A percentile compares a stretch with the other conserved stretches of the same genome.
These are phyloP conservation scores for Eulithis prunata DNA, from an alignment of 2,888 invertebrate genomes.

Conservation along the genomic window DNA sequence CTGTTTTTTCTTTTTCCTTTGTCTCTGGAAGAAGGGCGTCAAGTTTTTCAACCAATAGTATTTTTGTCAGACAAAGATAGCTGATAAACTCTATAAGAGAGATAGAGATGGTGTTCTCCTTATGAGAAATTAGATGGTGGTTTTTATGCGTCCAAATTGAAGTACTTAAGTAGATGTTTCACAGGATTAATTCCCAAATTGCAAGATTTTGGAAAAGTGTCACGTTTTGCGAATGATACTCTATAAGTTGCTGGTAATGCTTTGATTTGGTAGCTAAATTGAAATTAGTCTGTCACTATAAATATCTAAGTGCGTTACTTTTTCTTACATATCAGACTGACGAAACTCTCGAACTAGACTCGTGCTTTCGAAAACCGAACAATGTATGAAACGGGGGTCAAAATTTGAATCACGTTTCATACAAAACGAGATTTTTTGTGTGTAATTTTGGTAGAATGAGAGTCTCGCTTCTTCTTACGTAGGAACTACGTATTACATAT, in stretches of 20 bases:
- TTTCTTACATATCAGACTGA: too few species aligned
- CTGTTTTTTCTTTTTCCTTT: conserved; percentile 41
- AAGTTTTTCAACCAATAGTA: conserved; percentile 45
- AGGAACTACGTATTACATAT: too few species aligned
- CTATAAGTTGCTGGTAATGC: conserved; percentile 27
- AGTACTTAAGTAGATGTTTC: conserved; percentile 39
- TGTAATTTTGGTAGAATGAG: too few species aligned
- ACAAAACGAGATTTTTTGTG: too few species aligned
- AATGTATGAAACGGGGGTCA: too few species aligned
- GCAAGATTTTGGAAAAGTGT: conserved; percentile 27
- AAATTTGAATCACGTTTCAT: too few species aligned
- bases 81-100: conserved; percentile 11
- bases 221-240: conserved; percentile 23
- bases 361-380: too few species aligned
- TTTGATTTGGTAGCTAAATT: conserved; percentile 21
- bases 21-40: conserved; percentile 46
- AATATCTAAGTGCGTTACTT: too few species aligned
- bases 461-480: too few species aligned
- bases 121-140: conserved; percentile 40
- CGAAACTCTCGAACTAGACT: too few species aligned
- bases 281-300: not conserved
- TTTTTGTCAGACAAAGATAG: conserved; percentile 35
- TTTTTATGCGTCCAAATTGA: conserved; percentile 41
- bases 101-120: conserved; percentile 35
- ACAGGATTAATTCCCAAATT: conserved; percentile 38